phyloP scores from a whole-genome alignment of 2,888 invertebrate genomes.

The Hydraecia micacea region DNA sequence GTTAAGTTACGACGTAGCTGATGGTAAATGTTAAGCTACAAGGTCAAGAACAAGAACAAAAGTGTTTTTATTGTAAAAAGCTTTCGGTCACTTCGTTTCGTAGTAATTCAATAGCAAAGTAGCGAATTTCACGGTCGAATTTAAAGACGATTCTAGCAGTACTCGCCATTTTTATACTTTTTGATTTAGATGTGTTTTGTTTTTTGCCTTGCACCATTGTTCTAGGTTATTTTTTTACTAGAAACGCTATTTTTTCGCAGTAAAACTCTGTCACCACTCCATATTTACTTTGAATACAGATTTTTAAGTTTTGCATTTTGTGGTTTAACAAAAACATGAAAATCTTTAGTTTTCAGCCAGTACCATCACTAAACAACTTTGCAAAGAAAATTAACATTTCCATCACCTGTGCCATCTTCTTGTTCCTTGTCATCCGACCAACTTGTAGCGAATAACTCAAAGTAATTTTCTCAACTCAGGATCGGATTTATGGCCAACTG shows the following conservation, averaged over 20 bases:
- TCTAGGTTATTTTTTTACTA: slow-evolving; percentile 25
- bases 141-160: slow-evolving; percentile 74
- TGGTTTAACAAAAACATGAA: neutral
- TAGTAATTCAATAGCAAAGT: slow-evolving; percentile 76
- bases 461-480: slow-evolving; percentile 35
- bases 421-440: slow-evolving; percentile 27
- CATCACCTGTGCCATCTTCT: slow-evolving; percentile 26
- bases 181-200: slow-evolving; percentile 39
- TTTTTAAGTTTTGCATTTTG: neutral
- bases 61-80: slow-evolving; percentile 66
- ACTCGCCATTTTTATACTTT: slow-evolving; percentile 72
- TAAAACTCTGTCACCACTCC: neutral
- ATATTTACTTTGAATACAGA: neutral
- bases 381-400: slow-evolving; percentile 33
- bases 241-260: slow-evolving; percentile 4
- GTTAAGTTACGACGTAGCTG: slow-evolving; percentile 54
- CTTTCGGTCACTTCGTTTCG: slow-evolving; percentile 67
- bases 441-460: slow-evolving; percentile 40
- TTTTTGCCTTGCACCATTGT: slow-evolving; percentile 51
- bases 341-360: neutral
- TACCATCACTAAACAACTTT: neutral
- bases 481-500: slow-evolving; percentile 47
- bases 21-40: slow-evolving; percentile 59
- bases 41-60: slow-evolving; percentile 70
- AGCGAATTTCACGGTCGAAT: slow-evolving; percentile 78